Evolutionary conservation across 2,888 invertebrate species (phyloP).

Genomic region (Sthenelais limicola): DNA sequence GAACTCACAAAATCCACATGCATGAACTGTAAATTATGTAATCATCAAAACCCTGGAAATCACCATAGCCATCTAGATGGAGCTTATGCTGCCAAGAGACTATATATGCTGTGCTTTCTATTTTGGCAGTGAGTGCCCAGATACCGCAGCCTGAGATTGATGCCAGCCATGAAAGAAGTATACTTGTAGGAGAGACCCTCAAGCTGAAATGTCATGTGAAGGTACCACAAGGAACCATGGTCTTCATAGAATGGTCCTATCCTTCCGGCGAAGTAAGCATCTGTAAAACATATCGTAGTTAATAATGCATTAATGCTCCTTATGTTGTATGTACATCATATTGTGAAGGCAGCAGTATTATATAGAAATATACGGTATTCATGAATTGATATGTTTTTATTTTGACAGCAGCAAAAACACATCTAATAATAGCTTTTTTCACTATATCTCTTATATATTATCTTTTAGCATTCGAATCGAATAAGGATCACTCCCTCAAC

Average conservation of each 20-base stretch:
- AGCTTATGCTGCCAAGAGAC: too few species aligned
- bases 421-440: not conserved
- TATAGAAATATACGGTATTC: too few species aligned
- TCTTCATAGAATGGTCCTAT: slow-evolving; percentile 40
- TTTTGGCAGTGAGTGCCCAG: slow-evolving; percentile 23
- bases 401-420: too few species aligned
- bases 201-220: slow-evolving; percentile 25
- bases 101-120: not conserved
- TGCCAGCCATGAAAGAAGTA: slow-evolving; percentile 17
- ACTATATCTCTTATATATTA: too few species aligned
- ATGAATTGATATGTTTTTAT: too few species aligned
- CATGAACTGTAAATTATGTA: not conserved
- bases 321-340: too few species aligned
- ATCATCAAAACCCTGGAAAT: too few species aligned
- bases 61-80: too few species aligned
- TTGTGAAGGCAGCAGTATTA: too few species aligned
- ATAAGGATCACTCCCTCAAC: not conserved
- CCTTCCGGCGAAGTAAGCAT: slow-evolving; percentile 40
- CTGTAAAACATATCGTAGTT: too few species aligned
- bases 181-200: slow-evolving; percentile 35
- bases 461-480: slow-evolving; percentile 1
- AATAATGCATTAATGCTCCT: too few species aligned
- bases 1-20: not conserved
- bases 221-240: slow-evolving; percentile 34
- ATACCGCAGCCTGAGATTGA: slow-evolving; percentile 38